Conservation (phyloP, 1,140 invertebrate species). For the Cotesia chilonis region DNA sequence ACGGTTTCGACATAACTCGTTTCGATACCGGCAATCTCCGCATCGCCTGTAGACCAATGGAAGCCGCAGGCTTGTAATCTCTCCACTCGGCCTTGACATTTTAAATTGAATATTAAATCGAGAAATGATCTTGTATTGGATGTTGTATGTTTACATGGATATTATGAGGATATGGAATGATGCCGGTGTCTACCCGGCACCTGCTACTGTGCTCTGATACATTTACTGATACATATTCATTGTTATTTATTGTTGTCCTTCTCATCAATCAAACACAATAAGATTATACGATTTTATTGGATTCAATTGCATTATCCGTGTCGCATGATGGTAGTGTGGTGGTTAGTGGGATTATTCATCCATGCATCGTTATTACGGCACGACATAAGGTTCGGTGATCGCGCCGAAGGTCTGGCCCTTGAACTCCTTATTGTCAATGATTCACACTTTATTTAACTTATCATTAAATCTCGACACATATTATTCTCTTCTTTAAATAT, state of each 20-base stretch:
- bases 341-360: no score
- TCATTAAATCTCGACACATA: neutral
- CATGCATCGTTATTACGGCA: no score
- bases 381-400: neutral
- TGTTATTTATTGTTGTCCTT: slow-evolving; percentile 1
- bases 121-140: slow-evolving; percentile 10
- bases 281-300: neutral
- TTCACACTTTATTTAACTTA: slow-evolving; percentile 12
- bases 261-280: neutral
- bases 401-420: neutral
- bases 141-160: no score
- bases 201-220: slow-evolving; percentile 10
- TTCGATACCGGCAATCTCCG: neutral
- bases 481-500: no score
- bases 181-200: neutral
- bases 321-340: no score
- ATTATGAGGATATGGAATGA: neutral
- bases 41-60: slow-evolving; percentile 3
- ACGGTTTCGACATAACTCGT: slow-evolving; percentile 3
- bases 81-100: slow-evolving; percentile 18
- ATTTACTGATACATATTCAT: neutral
- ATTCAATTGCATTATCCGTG: neutral
- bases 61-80: slow-evolving; percentile 9
- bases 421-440: neutral
- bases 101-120: slow-evolving; percentile 18